Evolutionary conservation across 2,888 invertebrate species (phyloP).

Genomic region (Thyatira batis): DNA sequence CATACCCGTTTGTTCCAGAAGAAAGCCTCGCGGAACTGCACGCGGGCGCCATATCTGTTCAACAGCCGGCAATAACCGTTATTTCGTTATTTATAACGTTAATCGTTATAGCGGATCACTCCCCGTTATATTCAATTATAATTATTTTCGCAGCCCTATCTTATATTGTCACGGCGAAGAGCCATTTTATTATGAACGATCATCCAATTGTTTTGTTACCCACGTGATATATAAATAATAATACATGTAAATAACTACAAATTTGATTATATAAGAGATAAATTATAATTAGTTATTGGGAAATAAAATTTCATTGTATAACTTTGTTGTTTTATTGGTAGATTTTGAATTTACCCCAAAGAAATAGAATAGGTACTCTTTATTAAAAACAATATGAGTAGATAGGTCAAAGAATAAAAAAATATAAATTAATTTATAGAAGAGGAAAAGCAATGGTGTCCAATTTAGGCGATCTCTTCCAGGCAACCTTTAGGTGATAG

Average conservation of each 20-base stretch:
- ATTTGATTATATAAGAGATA: slow-evolving; percentile 47
- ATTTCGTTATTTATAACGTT: slow-evolving; percentile 37
- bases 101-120: slow-evolving; percentile 39
- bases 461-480: too few relatives aligned
- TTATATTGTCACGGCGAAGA: slow-evolving; percentile 41
- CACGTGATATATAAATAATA: slow-evolving; percentile 62
- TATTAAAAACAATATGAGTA: too few relatives aligned
- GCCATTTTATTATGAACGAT: slow-evolving; percentile 33
- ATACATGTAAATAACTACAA: slow-evolving; percentile 47
- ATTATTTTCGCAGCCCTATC: slow-evolving; percentile 48
- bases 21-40: slow-evolving; percentile 79
- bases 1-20: slow-evolving; percentile 70
- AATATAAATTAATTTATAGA: too few relatives aligned
- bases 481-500: too few relatives aligned
- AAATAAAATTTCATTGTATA: slow-evolving; percentile 76
- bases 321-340: slow-evolving; percentile 39
- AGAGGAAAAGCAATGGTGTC: too few relatives aligned
- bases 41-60: slow-evolving; percentile 52
- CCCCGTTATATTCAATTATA: slow-evolving; percentile 44
- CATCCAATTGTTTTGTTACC: slow-evolving; percentile 58
- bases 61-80: slow-evolving; percentile 47
- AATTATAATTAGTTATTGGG: slow-evolving; percentile 67
- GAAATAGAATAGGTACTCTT: too few relatives aligned
- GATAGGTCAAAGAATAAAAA: too few relatives aligned
- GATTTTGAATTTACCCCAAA: slow-evolving; percentile 11